Percentiles rank a stretch among this genome's conserved stretches.
Conservation (phyloP, 2,888 invertebrate species). For the Hydropsyche betteni region DNA sequence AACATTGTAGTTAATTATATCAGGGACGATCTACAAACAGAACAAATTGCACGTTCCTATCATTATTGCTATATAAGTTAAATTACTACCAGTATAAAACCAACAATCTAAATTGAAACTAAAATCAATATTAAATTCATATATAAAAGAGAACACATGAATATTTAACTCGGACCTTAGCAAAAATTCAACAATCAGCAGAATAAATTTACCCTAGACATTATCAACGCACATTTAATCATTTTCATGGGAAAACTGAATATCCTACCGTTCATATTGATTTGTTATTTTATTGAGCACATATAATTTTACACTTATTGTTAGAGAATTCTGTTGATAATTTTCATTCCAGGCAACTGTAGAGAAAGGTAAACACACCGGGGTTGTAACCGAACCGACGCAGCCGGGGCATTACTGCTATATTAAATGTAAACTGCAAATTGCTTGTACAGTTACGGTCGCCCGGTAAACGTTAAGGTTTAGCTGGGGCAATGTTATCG, state of each 20-base stretch:
- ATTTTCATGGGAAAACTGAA: not conserved
- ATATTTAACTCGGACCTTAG: no score
- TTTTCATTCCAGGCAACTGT: not conserved
- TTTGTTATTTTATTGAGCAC: not conserved
- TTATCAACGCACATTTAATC: no score
- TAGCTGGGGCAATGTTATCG: constrained; percentile 24
- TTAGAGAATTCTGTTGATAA: not conserved
- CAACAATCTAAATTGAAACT: no score
- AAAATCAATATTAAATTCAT: no score
- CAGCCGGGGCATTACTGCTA: constrained; percentile 31
- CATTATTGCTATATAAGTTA: no score
- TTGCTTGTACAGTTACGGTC: constrained; percentile 46
- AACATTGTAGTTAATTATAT: no score
- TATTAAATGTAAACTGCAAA: constrained; percentile 48
- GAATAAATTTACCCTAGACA: no score
- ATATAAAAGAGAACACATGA: no score
- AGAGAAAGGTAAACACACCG: constrained; percentile 35
- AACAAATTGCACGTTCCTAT: no score
- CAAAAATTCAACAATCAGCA: no score
- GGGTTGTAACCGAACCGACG: constrained; percentile 6
- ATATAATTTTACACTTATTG: not conserved
- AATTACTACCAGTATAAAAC: no score
- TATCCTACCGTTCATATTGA: not conserved
- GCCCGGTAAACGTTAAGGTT: constrained; percentile 35
- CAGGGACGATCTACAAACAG: no score